Percentiles rank a stretch among this genome's conserved stretches.
These are phyloP conservation scores for Ophioninae sp. DNA, from an alignment of 2,888 invertebrate species.

Conservation along the genomic window DNA sequence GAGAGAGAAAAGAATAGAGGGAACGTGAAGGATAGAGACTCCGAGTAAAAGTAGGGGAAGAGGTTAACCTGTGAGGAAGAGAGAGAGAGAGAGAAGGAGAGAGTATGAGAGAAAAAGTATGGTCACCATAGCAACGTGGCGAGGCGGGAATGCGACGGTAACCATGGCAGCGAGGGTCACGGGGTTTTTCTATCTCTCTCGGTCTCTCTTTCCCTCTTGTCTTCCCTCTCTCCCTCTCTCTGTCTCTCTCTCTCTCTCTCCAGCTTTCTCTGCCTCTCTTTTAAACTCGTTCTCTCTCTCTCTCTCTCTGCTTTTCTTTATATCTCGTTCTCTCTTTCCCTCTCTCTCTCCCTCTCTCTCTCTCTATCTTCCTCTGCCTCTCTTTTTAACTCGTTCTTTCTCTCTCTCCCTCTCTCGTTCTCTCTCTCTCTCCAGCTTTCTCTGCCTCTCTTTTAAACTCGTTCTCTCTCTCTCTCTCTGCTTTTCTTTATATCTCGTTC, in stretches of 20 bases:
- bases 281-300: slow-evolving; percentile 73
- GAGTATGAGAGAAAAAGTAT: slow-evolving; percentile 61
- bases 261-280: slow-evolving; percentile 74
- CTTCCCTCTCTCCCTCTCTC: slow-evolving; percentile 22
- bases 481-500: slow-evolving; percentile 59
- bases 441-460: slow-evolving; percentile 69
- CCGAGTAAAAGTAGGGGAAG: neutral
- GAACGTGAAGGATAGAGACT: slow-evolving; percentile 16
- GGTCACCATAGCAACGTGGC: slow-evolving; percentile 84
- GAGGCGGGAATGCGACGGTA: slow-evolving; percentile 81
- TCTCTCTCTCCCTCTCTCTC: slow-evolving; percentile 18
- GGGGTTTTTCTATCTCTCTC: slow-evolving; percentile 72
- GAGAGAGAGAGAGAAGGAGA: slow-evolving; percentile 47
- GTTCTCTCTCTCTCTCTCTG: slow-evolving; percentile 70
- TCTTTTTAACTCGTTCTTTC: slow-evolving; percentile 3
- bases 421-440: slow-evolving; percentile 70
- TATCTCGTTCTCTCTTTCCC: slow-evolving; percentile 71
- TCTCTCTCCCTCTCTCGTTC: slow-evolving; percentile 52
- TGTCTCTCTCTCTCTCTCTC: slow-evolving; percentile 70
- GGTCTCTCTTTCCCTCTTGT: slow-evolving; percentile 11
- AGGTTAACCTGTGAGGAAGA: slow-evolving; percentile 4
- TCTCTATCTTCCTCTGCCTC: slow-evolving; percentile 67
- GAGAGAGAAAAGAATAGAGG: slow-evolving; percentile 55
- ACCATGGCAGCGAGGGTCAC: slow-evolving; percentile 79
- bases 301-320: slow-evolving; percentile 57